Evolutionary conservation across 2,797 vertebrate species (phyloP).

Genomic region (Sebastolobus altivelis): DNA sequence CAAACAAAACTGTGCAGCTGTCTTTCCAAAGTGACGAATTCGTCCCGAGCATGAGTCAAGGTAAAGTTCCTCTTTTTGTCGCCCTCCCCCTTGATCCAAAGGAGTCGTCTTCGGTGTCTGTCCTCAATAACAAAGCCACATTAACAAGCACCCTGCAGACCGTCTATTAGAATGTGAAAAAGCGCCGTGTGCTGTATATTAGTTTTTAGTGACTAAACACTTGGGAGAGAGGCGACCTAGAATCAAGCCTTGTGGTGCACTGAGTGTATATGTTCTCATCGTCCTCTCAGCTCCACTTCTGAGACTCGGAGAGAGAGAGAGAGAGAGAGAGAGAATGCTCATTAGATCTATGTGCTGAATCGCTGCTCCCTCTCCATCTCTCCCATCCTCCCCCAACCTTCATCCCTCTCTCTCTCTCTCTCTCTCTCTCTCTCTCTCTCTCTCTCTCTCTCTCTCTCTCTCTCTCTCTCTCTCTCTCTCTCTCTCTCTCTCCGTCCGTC

Average conservation of each 20-base stretch:
- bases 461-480: conserved; percentile 27
- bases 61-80: conserved; percentile 65
- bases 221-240: conserved; percentile 86
- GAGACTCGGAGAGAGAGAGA: conserved; percentile 70
- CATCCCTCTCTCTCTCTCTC: conserved; percentile 50
- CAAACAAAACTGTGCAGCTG: conserved; percentile 32
- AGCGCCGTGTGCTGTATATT: conserved; percentile 78
- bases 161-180: conserved; percentile 81
- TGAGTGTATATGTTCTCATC: conserved; percentile 83
- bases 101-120: conserved; percentile 53
- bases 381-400: conserved; percentile 77
- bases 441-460: conserved; percentile 23
- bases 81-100: conserved; percentile 29
- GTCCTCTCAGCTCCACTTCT: conserved; percentile 85
- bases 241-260: conserved; percentile 83
- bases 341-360: conserved; percentile 86
- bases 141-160: conserved; percentile 77
- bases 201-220: conserved; percentile 86
- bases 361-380: conserved; percentile 74
- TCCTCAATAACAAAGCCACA: conserved; percentile 75
- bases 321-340: conserved; percentile 74
- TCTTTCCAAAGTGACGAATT: conserved; percentile 66
- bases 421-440: conserved; percentile 48
- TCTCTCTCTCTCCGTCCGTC: conserved; percentile 65
- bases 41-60: conserved; percentile 54